Percentiles rank a stretch among this genome's conserved stretches.
Conservation (phyloP, 2,113 vertebrate genomes). For the Astatotilapia flaviijosephi region DNA sequence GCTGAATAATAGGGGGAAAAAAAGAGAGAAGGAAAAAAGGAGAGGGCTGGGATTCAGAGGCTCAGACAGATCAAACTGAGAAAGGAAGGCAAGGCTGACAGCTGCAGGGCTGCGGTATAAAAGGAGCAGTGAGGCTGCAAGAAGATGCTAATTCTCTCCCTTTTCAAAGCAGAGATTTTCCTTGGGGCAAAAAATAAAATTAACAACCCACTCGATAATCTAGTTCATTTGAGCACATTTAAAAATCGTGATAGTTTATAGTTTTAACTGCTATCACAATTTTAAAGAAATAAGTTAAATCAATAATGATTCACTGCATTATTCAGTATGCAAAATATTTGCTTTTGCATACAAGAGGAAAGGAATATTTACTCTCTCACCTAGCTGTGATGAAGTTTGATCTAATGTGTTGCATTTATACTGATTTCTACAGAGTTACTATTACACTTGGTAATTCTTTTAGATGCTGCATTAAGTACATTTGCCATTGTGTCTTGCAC, state of each 20-base stretch:
- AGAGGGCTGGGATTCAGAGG: slow-evolving; percentile 14
- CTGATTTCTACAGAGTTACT: background rate
- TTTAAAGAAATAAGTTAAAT: background rate
- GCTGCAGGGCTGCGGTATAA: slow-evolving; percentile 32
- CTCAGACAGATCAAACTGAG: slow-evolving; percentile 43
- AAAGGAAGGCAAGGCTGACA: slow-evolving; percentile 35
- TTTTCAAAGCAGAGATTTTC: slow-evolving; percentile 27
- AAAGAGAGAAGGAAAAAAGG: background rate
- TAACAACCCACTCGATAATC: background rate
- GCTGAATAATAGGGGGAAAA: background rate
- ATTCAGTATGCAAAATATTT: background rate
- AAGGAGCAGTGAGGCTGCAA: slow-evolving; percentile 54
- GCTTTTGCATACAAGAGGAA: background rate
- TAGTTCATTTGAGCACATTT: background rate
- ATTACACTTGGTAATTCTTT: background rate
- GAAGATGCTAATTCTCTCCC: slow-evolving; percentile 46
- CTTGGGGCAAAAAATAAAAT: background rate
- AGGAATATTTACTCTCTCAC: background rate
- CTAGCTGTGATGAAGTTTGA: background rate
- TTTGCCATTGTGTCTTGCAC: background rate
- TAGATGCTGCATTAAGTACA: background rate
- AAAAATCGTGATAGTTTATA: background rate
- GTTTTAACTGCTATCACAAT: background rate
- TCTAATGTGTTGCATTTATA: background rate
- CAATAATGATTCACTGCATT: background rate